These are phyloP conservation scores for Sebastes iracundus DNA, from an alignment of 2,797 vertebrate genomes.

Conservation along the genomic window DNA sequence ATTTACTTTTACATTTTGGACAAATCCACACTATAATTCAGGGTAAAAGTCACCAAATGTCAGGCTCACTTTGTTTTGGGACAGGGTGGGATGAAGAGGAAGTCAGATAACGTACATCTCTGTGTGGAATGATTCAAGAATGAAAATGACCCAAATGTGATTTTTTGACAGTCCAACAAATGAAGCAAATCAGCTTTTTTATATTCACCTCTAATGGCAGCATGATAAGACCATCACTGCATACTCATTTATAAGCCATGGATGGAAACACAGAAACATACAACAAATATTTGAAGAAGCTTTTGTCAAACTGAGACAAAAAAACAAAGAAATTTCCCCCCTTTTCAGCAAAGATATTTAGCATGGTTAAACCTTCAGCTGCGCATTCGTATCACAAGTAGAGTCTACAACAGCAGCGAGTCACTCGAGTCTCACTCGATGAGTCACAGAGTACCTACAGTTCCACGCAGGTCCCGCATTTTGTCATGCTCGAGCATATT, in stretches of 20 bases:
- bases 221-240: conserved; percentile 77
- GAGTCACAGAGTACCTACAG: conserved; percentile 57
- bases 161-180: conserved; percentile 63
- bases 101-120: conserved; percentile 65
- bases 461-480: conserved; percentile 43
- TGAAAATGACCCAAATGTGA: conserved; percentile 49
- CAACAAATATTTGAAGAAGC: conserved; percentile 75
- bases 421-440: conserved; percentile 43
- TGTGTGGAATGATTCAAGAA: conserved; percentile 65
- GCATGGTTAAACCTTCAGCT: conserved; percentile 68
- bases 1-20: conserved; percentile 85
- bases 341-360: conserved; percentile 74
- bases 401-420: conserved; percentile 60
- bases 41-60: conserved; percentile 80
- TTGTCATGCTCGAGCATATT: conserved; percentile 73
- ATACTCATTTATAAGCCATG: conserved; percentile 76
- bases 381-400: conserved; percentile 66
- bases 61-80: conserved; percentile 76
- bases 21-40: conserved; percentile 82
- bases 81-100: conserved; percentile 60
- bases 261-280: conserved; percentile 75
- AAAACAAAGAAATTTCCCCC: conserved; percentile 34
- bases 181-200: conserved; percentile 67
- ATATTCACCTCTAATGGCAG: conserved; percentile 73
- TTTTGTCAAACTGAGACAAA: conserved; percentile 60